Evolutionary conservation across 1,140 invertebrate species (phyloP).

Genomic region (Neodiprion virginianus): DNA sequence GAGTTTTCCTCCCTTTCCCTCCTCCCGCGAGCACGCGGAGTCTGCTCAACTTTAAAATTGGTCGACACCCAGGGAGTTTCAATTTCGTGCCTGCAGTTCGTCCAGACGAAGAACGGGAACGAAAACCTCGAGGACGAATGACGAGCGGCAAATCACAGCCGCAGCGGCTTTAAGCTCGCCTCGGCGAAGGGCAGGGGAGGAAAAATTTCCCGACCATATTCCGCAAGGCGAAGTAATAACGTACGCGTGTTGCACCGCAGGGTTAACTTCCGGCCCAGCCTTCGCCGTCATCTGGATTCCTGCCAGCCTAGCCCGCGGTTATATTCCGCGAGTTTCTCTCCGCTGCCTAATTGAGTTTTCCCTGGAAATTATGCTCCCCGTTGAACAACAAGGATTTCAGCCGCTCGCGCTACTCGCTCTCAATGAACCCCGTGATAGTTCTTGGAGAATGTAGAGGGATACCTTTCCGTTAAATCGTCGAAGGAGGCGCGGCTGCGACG

Average conservation of each 20-base stretch:
- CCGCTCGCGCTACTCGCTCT: background rate
- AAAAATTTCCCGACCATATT: no score
- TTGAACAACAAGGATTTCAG: background rate
- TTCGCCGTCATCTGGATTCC: background rate
- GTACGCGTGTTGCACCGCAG: background rate
- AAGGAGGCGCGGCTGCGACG: no score
- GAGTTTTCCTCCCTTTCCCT: background rate
- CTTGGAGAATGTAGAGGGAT: no score
- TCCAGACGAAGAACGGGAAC: no score
- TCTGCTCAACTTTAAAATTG: background rate
- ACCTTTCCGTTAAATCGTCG: no score
- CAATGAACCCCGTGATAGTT: background rate
- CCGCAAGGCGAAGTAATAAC: background rate
- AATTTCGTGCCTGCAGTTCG: no score
- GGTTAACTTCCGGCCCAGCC: background rate
- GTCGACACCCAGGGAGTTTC: background rate
- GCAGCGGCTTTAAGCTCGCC: no score
- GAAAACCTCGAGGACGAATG: no score
- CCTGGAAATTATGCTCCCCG: constrained; percentile 27
- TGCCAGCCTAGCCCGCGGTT: background rate
- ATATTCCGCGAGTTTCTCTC: constrained; percentile 26
- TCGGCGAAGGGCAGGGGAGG: no score
- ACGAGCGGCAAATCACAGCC: no score
- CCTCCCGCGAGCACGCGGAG: background rate
- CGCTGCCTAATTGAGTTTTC: constrained; percentile 39